These are phyloP conservation scores for Drosophila nasuta DNA, from an alignment of 1,140 invertebrate species.

Conservation along the genomic window DNA sequence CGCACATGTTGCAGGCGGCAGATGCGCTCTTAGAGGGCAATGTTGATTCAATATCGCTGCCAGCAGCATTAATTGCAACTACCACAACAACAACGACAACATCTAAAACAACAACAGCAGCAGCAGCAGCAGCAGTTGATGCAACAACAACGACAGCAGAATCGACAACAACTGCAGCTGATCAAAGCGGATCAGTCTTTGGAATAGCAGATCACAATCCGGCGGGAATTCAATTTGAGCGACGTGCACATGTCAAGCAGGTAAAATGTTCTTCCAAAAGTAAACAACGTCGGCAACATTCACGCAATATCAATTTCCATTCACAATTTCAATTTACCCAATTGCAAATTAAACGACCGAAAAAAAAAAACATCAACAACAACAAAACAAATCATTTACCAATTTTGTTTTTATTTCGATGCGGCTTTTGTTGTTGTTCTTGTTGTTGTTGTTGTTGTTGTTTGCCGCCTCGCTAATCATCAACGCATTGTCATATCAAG, in stretches of 20 bases:
- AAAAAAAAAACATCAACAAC: background rate
- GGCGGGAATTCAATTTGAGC: constrained; percentile 76
- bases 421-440: constrained; percentile 18
- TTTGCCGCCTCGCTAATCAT: constrained; percentile 50
- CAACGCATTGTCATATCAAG: constrained; percentile 51
- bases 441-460: constrained; percentile 17
- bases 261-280: constrained; percentile 43
- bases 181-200: constrained; percentile 26
- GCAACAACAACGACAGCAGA: constrained; percentile 1
- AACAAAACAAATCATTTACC: constrained; percentile 10
- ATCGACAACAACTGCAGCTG: constrained; percentile 8
- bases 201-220: constrained; percentile 81
- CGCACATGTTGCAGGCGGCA: constrained; percentile 61
- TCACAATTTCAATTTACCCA: constrained; percentile 26
- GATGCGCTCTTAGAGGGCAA: constrained; percentile 75
- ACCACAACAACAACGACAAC: constrained; percentile 7
- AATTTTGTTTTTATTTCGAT: constrained; percentile 14
- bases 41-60: constrained; percentile 82
- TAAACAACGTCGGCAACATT: background rate
- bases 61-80: constrained; percentile 53
- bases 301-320: constrained; percentile 23
- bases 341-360: constrained; percentile 26
- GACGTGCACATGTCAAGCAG: constrained; percentile 77
- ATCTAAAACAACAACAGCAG: constrained; percentile 6
- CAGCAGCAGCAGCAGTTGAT: background rate